Percentiles rank a stretch among this genome's conserved stretches.
phyloP scores from a whole-genome alignment of 2,888 invertebrate genomes.

The Acronicta psi region DNA sequence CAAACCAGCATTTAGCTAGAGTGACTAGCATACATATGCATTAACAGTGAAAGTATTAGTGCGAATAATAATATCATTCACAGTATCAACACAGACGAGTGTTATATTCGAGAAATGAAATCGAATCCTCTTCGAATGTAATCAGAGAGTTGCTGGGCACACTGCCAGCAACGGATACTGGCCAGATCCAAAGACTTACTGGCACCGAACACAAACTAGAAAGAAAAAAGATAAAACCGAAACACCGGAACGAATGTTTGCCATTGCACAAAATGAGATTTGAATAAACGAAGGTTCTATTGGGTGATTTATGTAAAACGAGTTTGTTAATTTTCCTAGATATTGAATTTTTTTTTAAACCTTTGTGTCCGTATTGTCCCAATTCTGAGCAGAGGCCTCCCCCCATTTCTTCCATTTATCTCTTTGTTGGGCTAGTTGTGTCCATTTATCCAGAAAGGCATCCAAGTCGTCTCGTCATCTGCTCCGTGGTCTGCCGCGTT shows the following conservation, averaged over 20 bases:
- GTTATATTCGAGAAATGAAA: slow-evolving; percentile 60
- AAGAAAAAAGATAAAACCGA: slow-evolving; percentile 35
- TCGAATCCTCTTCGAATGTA: slow-evolving; percentile 62
- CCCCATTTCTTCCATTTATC: too few species aligned
- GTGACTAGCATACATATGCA: slow-evolving; percentile 31
- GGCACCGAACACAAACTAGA: slow-evolving; percentile 48
- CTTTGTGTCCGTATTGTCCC: too few species aligned
- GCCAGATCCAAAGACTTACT: slow-evolving; percentile 54
- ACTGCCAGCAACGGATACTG: slow-evolving; percentile 57
- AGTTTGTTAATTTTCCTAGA: too few species aligned
- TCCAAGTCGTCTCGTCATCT: too few species aligned
- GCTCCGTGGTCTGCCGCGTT: too few species aligned
- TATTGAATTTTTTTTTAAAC: too few species aligned
- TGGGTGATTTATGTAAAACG: slow-evolving; percentile 16
- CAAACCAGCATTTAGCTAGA: slow-evolving; percentile 34
- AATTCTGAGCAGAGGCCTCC: too few species aligned
- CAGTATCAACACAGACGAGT: slow-evolving; percentile 40
- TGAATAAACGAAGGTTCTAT: slow-evolving; percentile 25
- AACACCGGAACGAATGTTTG: slow-evolving; percentile 35
- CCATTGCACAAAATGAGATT: slow-evolving; percentile 29
- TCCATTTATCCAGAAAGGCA: too few species aligned
- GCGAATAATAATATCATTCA: slow-evolving; percentile 39
- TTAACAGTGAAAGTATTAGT: slow-evolving; percentile 13
- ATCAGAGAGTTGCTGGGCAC: slow-evolving; percentile 62
- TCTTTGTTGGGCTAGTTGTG: too few species aligned